These are phyloP conservation scores for Anthonomus grandis DNA, from an alignment of 1,140 invertebrate genomes.

Conservation along the genomic window DNA sequence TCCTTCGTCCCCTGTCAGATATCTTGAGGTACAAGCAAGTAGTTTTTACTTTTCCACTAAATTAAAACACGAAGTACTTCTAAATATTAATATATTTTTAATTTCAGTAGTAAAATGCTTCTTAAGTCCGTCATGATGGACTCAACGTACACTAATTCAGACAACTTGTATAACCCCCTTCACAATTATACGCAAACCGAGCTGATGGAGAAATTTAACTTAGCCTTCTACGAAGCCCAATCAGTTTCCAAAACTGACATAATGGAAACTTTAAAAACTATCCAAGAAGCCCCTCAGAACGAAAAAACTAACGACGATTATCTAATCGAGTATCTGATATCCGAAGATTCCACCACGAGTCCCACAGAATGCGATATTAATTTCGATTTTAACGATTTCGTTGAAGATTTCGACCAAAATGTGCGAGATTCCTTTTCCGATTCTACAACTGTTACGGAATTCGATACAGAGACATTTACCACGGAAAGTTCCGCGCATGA, in stretches of 20 bases:
- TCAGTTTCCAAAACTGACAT: slow-evolving; percentile 31
- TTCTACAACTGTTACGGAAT: slow-evolving; percentile 9
- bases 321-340: slow-evolving; percentile 39
- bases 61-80: too few relatives aligned
- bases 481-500: slow-evolving; percentile 28
- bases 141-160: too few relatives aligned
- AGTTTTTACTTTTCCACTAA: too few relatives aligned
- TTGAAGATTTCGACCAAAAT: slow-evolving; percentile 36
- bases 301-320: slow-evolving; percentile 31
- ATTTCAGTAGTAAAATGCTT: too few relatives aligned
- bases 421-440: slow-evolving; percentile 24
- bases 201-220: slow-evolving; percentile 46
- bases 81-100: too few relatives aligned
- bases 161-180: slow-evolving; percentile 31
- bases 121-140: too few relatives aligned
- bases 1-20: too few relatives aligned
- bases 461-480: slow-evolving; percentile 32
- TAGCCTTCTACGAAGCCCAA: slow-evolving; percentile 46
- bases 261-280: slow-evolving; percentile 34
- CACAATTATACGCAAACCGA: slow-evolving; percentile 40
- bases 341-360: slow-evolving; percentile 25
- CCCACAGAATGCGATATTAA: slow-evolving; percentile 32
- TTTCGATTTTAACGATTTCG: slow-evolving; percentile 43
- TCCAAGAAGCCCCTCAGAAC: slow-evolving; percentile 17
- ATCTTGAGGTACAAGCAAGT: too few relatives aligned